A percentile compares a stretch with the other conserved stretches of the same genome.
Conservation (phyloP, 2,888 invertebrate species). For the Drosophila acutilabella region DNA sequence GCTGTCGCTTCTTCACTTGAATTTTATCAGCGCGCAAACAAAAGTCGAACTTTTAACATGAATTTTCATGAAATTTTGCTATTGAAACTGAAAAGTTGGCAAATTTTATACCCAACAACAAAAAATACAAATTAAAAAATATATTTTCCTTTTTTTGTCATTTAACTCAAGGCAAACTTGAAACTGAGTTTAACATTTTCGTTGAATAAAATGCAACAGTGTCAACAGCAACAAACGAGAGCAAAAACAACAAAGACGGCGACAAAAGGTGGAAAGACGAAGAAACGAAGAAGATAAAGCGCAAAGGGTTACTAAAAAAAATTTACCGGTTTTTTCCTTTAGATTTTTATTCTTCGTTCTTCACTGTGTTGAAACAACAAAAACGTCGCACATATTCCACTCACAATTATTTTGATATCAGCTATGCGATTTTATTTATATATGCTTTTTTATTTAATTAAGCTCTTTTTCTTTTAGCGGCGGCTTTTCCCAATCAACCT, state of each 20-base stretch:
- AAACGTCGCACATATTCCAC: slow-evolving; percentile 45
- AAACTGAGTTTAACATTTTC: background rate
- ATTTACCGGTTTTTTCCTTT: slow-evolving; percentile 66
- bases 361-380: slow-evolving; percentile 17
- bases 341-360: slow-evolving; percentile 8
- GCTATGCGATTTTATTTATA: slow-evolving; percentile 14
- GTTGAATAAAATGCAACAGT: slow-evolving; percentile 49
- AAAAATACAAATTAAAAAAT: background rate
- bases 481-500: slow-evolving; percentile 24
- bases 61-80: slow-evolving; percentile 4
- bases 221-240: slow-evolving; percentile 30
- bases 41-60: slow-evolving; percentile 1
- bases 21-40: slow-evolving; percentile 7
- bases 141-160: slow-evolving; percentile 4
- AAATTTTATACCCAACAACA: background rate
- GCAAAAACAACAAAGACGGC: slow-evolving; percentile 33
- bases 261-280: slow-evolving; percentile 47
- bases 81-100: background rate
- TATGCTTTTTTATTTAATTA: slow-evolving; percentile 10
- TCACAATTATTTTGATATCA: slow-evolving; percentile 26
- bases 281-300: slow-evolving; percentile 27
- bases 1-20: background rate
- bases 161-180: slow-evolving; percentile 28
- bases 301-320: slow-evolving; percentile 37
- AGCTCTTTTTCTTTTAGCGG: slow-evolving; percentile 30